Evolutionary conservation across 2,797 vertebrate genomes (phyloP), one percentile per base, ranked within the genome.

Genomic region (Cyclopterus lumpus): DNA sequence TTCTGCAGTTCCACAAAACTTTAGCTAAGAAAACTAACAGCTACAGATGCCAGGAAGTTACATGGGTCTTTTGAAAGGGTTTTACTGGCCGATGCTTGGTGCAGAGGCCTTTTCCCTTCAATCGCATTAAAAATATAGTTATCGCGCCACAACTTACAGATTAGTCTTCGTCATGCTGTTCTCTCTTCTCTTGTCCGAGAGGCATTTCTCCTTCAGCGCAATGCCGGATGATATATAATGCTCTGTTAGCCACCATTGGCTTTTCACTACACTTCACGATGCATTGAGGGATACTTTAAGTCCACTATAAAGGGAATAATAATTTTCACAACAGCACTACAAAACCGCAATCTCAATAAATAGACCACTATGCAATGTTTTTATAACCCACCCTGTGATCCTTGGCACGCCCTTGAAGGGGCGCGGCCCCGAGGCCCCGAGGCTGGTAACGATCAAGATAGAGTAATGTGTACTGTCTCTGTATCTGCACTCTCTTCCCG

Each of bases 1-100:
- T 72, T 44, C 4, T 69, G 62, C 54, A 75, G 55, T 60, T 84
- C 58, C 66, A 81, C 28, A 53, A 82, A 87, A 72, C 26, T 2
- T 28, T 2, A 28, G 26, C 26, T 26, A 28, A 28, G 26, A 28
- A 28, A 28, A 28, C 26, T 28, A 28, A 28, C n/a, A n/a, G n/a
- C n/a, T n/a, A 42, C 40, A 44, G 14, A 15, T 15, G 48, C 3
- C 18, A 81, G 26, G 18, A 72, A 85, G 12, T 75, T 20, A 72
- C n/a, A 70, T 7, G 81, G 67, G 55, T 83, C 63, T 40, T 73
- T 57, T 1, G 11, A 77, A 44, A 51, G 40, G 55, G 58, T 71
- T 69, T 77, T 79, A 42, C 51, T 46, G 5, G 73, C 15, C 40
- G 14, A 16, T 42, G 14, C 2, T 42, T 42, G 14, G 14, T 5